Evolutionary conservation across 2,113 vertebrate genomes (phyloP), one percentile per base, ranked within the genome.

Genomic region (Callipepla californica): DNA sequence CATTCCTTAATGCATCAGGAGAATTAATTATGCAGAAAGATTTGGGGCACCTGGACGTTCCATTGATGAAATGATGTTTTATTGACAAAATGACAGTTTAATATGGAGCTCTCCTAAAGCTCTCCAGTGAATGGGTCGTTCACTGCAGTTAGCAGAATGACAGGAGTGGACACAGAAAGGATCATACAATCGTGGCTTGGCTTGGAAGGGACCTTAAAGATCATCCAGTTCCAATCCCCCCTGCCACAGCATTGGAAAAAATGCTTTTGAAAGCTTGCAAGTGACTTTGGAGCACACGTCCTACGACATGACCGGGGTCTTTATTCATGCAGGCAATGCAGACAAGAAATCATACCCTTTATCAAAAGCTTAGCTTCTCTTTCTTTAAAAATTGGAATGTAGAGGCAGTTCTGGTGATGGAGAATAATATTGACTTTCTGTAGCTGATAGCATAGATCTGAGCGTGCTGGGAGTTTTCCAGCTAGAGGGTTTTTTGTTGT

Each of bases 11-110:
- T 98, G 97, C 97, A 97, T 92, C 95, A 55, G 90, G 93, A 92
- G 87, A 96, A 97, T 98, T 98, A 97, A 97, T 96, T 97, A 97
- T 96, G 97, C 94, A 96, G 97, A 98, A 95, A 96, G 90, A 96
- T 96, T 96, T 91, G 88, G 90, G 91, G 89, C 90, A 42, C 92
- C 66, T 66, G 26, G 94, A 92, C 0, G 0, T 94, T 59, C 82
- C 92, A 93, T 95, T 96, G 96, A 97, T 96, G 93, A 97, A 97
- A 97, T 94, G 91, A 93, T 92, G 28, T 97, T 97, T 97, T 97
- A 98, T 97, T 96, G 97, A 98, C 96, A 97, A 97, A 98, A 98
- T 93, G 93, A 96, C 94, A 96, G 53, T 97, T 95, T 97, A 96
- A 97, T 97, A 96, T 91, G 48, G 82, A 94, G 95, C 85, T 94